Evolutionary conservation across 2,888 invertebrate species (phyloP).

Genomic region (Catocala nupta): DNA sequence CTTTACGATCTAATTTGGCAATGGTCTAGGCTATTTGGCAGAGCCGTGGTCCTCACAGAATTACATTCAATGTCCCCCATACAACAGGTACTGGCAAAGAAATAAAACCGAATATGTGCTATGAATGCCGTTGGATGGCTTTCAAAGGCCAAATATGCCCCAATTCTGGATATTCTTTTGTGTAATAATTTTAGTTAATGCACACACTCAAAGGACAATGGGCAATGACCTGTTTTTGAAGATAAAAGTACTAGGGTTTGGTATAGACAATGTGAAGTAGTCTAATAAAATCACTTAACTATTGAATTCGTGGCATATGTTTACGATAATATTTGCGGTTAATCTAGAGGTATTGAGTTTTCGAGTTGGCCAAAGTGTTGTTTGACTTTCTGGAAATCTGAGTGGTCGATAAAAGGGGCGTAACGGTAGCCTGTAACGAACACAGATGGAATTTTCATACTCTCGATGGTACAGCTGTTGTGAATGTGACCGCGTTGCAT

Average conservation of each 20-base stretch:
- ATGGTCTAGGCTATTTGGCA: slow-evolving; percentile 72
- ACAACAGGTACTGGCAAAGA: slow-evolving; percentile 66
- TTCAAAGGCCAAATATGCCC: slow-evolving; percentile 39
- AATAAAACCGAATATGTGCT: slow-evolving; percentile 45
- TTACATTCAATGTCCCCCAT: slow-evolving; percentile 64
- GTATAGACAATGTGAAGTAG: no score
- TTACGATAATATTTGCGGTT: no score
- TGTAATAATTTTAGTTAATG: slow-evolving; percentile 1
- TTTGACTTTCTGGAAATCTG: no score
- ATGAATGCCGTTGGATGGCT: slow-evolving; percentile 40
- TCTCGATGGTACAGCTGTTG: no score
- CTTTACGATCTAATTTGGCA: slow-evolving; percentile 83
- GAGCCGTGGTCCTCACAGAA: slow-evolving; percentile 50
- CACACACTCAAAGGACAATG: neutral
- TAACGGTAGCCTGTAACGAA: no score
- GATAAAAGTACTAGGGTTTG: neutral
- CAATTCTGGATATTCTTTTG: slow-evolving; percentile 8
- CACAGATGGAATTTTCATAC: no score
- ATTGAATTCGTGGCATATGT: no score
- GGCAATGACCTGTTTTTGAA: slow-evolving; percentile 1
- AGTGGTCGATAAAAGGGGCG: no score
- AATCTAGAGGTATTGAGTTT: no score
- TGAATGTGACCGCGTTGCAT: no score
- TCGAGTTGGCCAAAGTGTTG: no score
- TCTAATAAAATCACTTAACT: no score